A percentile compares a stretch with the other conserved stretches of the same genome.
These are phyloP conservation scores for Cirrhinus molitorella DNA, from an alignment of 2,797 vertebrate genomes.

Conservation along the genomic window DNA sequence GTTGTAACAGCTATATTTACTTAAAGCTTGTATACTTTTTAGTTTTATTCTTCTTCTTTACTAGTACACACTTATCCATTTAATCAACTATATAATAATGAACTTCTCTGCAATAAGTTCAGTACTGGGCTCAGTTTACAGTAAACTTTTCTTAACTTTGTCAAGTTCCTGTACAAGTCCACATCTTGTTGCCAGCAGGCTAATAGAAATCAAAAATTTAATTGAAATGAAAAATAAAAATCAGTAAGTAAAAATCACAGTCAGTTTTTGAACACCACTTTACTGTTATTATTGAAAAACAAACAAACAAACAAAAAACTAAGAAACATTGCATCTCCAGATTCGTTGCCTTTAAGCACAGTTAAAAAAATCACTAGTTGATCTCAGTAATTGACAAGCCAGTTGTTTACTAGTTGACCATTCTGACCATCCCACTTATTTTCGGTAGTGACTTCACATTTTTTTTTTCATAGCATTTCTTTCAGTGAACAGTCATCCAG, in stretches of 20 bases:
- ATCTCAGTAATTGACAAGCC: background rate
- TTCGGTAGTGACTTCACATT: slow-evolving; percentile 4
- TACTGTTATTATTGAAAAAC: background rate
- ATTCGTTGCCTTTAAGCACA: background rate
- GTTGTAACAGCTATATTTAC: background rate
- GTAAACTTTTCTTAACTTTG: background rate
- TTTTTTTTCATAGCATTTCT: slow-evolving; percentile 10
- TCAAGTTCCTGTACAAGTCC: background rate
- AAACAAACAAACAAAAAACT: too few species aligned
- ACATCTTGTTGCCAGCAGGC: background rate
- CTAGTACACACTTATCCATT: background rate
- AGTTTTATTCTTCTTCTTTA: too few species aligned
- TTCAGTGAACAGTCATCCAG: slow-evolving; percentile 32
- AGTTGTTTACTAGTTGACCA: background rate
- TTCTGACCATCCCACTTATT: background rate
- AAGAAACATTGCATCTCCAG: background rate
- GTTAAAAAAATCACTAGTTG: background rate
- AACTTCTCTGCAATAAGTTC: background rate
- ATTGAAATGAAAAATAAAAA: background rate
- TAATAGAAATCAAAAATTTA: background rate
- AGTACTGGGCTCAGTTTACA: background rate
- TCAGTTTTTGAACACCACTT: background rate
- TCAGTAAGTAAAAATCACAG: background rate
- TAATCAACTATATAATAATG: background rate
- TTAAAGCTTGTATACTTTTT: background rate